A percentile compares a stretch with the other conserved stretches of the same genome.
Conservation (phyloP, 1,140 invertebrate species). For the Gryllus bimaculatus region DNA sequence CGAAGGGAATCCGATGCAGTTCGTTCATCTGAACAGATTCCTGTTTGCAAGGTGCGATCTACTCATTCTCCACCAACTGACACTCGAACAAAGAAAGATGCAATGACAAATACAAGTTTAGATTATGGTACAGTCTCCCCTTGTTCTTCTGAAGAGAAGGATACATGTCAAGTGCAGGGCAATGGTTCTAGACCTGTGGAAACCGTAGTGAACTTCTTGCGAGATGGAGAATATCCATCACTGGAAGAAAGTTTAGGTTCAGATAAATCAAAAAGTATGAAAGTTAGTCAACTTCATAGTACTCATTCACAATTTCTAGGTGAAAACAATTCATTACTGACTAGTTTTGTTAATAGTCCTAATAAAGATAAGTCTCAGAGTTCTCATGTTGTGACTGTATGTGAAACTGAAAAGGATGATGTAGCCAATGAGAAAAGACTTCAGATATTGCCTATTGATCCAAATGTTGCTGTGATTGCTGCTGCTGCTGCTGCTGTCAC, state of each 20-base stretch:
- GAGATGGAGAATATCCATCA: constrained; percentile 13
- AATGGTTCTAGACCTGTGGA: not conserved
- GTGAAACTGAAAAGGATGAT: not conserved
- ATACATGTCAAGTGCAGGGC: not conserved
- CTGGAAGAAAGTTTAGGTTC: constrained; percentile 16
- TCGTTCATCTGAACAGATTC: not conserved
- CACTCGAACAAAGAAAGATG: constrained; percentile 15
- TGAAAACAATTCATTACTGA: not conserved
- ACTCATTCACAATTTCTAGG: not conserved
- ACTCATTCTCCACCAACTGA: not conserved
- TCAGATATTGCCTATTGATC: not conserved
- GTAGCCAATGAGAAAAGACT: not conserved
- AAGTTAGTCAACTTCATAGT: not conserved
- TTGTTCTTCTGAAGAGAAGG: constrained; percentile 9
- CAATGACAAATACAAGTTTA: constrained; percentile 10
- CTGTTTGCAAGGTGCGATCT: not conserved
- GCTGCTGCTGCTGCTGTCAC: not conserved
- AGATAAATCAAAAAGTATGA: constrained; percentile 12
- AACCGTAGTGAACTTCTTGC: not conserved
- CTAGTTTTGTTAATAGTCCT: not conserved
- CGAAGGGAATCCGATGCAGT: not conserved
- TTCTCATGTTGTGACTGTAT: not conserved
- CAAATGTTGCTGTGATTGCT: not conserved
- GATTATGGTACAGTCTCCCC: constrained; percentile 11
- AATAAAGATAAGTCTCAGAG: not conserved